Evolutionary conservation across 1,140 invertebrate genomes (phyloP).

Genomic region (Bombus turneri): DNA sequence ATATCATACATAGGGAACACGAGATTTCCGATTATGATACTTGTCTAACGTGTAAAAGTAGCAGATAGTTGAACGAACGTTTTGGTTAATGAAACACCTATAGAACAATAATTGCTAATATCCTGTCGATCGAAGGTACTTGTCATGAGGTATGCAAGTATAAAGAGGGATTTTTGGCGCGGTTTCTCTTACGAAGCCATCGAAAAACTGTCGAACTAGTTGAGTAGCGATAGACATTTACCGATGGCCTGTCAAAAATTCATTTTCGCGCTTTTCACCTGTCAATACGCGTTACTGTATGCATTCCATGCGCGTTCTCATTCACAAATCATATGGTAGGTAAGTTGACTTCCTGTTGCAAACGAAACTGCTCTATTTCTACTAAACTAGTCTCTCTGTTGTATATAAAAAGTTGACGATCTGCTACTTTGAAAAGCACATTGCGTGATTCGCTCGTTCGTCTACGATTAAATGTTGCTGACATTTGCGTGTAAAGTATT

Average conservation of each 20-base stretch:
- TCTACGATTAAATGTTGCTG: too few relatives aligned
- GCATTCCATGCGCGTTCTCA: conserved; percentile 15
- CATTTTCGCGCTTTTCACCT: conserved; percentile 60
- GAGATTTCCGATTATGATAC: neutral
- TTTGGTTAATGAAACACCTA: neutral
- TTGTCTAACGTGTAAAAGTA: neutral
- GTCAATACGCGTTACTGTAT: conserved; percentile 60
- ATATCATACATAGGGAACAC: too few relatives aligned
- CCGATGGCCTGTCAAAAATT: conserved; percentile 65
- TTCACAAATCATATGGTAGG: neutral
- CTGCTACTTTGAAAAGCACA: neutral
- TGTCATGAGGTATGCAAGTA: neutral
- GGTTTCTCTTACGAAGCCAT: conserved; percentile 31
- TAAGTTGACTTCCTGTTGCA: neutral
- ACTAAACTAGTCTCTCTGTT: neutral
- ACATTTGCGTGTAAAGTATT: neutral
- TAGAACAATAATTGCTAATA: neutral
- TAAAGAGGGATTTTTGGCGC: conserved; percentile 20
- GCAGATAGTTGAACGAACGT: neutral
- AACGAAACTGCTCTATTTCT: conserved; percentile 8
- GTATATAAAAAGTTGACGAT: neutral
- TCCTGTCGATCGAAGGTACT: neutral
- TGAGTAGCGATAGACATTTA: conserved; percentile 54
- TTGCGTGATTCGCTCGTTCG: neutral
- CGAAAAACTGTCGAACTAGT: conserved; percentile 46